phyloP scores from a whole-genome alignment of 2,113 vertebrate genomes.

The Egretta garzetta region DNA sequence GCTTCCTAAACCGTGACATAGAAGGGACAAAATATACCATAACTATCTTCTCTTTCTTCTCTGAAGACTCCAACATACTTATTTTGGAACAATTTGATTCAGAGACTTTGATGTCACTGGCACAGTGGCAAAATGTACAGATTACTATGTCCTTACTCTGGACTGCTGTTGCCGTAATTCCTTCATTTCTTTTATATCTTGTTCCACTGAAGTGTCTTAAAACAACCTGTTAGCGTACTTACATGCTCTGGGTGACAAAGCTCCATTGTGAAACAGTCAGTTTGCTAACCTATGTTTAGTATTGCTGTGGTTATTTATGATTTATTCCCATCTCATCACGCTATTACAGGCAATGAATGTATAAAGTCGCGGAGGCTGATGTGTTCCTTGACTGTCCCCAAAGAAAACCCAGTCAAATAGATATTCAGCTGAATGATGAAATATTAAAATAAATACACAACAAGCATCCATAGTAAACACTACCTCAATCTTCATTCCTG shows the following conservation, averaged over 20 bases:
- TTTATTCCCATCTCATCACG: conserved; percentile 32
- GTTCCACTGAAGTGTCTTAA: neutral
- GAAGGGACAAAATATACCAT: neutral
- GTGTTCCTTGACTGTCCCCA: neutral
- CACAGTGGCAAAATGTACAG: neutral
- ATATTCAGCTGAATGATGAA: neutral
- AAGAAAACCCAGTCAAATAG: neutral
- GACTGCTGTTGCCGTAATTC: neutral
- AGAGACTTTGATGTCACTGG: neutral
- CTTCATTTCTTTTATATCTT: neutral
- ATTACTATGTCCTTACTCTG: neutral
- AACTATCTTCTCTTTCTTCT: neutral
- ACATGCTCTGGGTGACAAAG: conserved; percentile 1
- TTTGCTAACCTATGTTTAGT: neutral
- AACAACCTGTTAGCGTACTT: neutral
- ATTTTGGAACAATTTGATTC: neutral
- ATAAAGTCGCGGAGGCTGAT: neutral
- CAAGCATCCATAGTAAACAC: neutral
- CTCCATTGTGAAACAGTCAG: neutral
- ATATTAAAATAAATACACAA: conserved; percentile 24
- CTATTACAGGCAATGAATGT: conserved; percentile 19
- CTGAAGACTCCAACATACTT: neutral
- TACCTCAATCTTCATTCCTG: neutral
- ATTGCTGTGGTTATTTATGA: conserved; percentile 15
- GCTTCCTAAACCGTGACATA: neutral